These are phyloP conservation scores for Sander lucioperca DNA, from an alignment of 2,113 vertebrate species.

Conservation along the genomic window DNA sequence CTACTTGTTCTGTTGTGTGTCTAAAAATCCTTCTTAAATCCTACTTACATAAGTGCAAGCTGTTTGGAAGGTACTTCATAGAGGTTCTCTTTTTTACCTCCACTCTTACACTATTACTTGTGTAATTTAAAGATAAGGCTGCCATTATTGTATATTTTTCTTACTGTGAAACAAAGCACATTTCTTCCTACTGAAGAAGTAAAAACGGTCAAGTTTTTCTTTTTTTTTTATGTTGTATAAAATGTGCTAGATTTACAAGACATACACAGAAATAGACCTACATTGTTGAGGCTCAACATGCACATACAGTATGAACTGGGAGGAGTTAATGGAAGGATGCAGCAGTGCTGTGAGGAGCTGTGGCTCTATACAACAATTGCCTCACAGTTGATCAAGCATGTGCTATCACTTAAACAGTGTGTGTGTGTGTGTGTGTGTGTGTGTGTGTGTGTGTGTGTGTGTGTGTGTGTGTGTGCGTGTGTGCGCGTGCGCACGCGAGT, in stretches of 20 bases:
- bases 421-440: slow-evolving; percentile 12
- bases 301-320: slow-evolving; percentile 3
- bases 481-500: slow-evolving; percentile 7
- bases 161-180: neutral
- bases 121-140: slow-evolving; percentile 5
- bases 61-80: slow-evolving; percentile 39
- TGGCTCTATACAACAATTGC: slow-evolving; percentile 32
- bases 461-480: slow-evolving; percentile 20
- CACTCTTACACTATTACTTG: slow-evolving; percentile 13
- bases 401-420: slow-evolving; percentile 28
- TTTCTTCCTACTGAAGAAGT: neutral
- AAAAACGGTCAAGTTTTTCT: neutral
- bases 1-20: slow-evolving; percentile 49
- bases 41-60: slow-evolving; percentile 57
- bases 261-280: neutral
- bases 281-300: neutral
- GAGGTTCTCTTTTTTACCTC: slow-evolving; percentile 30
- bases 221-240: neutral
- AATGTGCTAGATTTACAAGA: neutral
- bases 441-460: slow-evolving; percentile 28
- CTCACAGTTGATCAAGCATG: slow-evolving; percentile 40
- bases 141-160: neutral
- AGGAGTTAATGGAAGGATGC: slow-evolving; percentile 27
- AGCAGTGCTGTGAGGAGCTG: slow-evolving; percentile 46
- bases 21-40: slow-evolving; percentile 55